phyloP scores from a whole-genome alignment of 2,888 invertebrate species.

The Dusona sp. region DNA sequence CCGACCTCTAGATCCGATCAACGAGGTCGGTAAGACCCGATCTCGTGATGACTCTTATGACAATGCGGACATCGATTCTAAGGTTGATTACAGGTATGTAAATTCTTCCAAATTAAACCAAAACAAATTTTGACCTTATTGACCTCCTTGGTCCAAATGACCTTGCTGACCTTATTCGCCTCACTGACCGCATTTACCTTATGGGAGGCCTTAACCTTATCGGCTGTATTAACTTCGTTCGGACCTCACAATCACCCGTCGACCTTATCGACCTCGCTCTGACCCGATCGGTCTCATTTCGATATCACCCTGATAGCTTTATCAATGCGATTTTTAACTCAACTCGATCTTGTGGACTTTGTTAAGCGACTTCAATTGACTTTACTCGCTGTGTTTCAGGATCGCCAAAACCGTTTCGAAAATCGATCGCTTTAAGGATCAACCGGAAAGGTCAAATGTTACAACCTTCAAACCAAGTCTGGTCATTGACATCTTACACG shows the following conservation, averaged over 20 bases:
- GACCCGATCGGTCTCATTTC: neutral
- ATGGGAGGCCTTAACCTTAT: no score
- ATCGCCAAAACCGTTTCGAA: neutral
- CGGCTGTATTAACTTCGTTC: no score
- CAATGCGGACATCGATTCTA: neutral
- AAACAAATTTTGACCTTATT: neutral
- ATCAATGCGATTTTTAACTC: neutral
- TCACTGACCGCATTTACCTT: neutral
- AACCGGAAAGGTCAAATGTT: neutral
- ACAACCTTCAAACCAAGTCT: conserved; percentile 4
- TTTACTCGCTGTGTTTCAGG: neutral
- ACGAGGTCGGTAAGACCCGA: neutral
- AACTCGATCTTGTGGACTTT: neutral
- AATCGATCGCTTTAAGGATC: neutral
- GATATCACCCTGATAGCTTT: neutral
- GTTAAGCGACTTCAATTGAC: neutral
- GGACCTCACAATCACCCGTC: neutral
- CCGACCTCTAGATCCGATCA: neutral
- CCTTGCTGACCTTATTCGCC: no score
- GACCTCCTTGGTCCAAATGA: neutral
- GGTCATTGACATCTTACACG: conserved; percentile 46
- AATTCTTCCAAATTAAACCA: neutral
- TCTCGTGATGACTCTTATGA: neutral
- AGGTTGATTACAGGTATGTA: conserved; percentile 3
- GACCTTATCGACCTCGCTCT: neutral